Evolutionary conservation across 2,113 vertebrate genomes (phyloP).

Genomic region (Jaculus jaculus): DNA sequence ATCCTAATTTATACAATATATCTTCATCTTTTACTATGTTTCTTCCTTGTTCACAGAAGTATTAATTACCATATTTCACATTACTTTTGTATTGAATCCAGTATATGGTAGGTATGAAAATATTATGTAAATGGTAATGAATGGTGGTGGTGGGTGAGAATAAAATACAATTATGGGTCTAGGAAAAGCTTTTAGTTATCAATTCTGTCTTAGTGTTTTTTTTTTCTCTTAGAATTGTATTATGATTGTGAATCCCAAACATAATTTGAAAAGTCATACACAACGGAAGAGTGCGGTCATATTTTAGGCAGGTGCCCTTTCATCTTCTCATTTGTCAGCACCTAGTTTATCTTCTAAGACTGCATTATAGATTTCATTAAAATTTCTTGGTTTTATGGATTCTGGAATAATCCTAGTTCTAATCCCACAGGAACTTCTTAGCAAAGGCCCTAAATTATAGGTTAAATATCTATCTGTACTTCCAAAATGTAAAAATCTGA

Average conservation of each 20-base stretch:
- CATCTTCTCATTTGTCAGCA: not conserved
- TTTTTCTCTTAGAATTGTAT: not conserved
- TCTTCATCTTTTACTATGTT: not conserved
- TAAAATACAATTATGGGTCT: not conserved
- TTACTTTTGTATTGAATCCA: not conserved
- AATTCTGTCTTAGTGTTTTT: not conserved
- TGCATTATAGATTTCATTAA: not conserved
- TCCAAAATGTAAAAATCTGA: not conserved
- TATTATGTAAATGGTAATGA: not conserved
- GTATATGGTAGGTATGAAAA: not conserved
- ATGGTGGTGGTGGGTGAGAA: not conserved
- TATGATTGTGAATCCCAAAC: not conserved
- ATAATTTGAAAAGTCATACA: not conserved
- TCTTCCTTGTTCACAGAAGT: not conserved
- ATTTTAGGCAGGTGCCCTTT: not conserved
- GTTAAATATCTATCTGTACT: not conserved
- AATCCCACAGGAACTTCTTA: not conserved
- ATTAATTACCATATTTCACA: not conserved
- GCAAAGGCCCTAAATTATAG: not conserved
- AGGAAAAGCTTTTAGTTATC: not conserved
- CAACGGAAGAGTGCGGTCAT: not conserved
- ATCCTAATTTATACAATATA: not conserved
- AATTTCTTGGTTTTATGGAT: not conserved
- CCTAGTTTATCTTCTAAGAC: not conserved
- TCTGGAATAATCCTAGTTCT: not conserved